Percentiles rank a stretch among this genome's conserved stretches.
phyloP scores from a whole-genome alignment of 2,113 vertebrate species.

The Tursiops truncatus region DNA sequence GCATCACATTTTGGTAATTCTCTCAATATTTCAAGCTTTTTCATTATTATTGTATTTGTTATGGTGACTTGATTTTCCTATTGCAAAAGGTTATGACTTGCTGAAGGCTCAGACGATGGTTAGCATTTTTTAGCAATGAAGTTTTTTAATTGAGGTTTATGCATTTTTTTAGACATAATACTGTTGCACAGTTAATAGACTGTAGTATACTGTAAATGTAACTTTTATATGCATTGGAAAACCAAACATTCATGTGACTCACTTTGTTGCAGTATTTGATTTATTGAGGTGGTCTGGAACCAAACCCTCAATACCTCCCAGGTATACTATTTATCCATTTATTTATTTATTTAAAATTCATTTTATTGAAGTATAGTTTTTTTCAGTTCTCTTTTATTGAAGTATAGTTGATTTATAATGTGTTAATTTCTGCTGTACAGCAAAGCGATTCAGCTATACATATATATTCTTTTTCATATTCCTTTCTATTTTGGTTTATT shows the following conservation, averaged over 20 bases:
- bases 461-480: not conserved
- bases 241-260: not conserved
- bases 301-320: not conserved
- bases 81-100: not conserved
- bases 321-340: not conserved
- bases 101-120: not conserved
- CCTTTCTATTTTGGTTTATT: not conserved
- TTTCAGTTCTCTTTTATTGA: not conserved
- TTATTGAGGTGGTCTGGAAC: not conserved
- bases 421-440: not conserved
- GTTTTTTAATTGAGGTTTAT: not conserved
- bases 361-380: not conserved
- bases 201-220: not conserved
- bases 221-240: not conserved
- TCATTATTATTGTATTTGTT: not conserved
- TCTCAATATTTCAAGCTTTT: not conserved
- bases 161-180: not conserved
- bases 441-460: not conserved
- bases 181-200: not conserved
- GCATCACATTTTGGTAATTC: not conserved
- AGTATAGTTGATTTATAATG: not conserved
- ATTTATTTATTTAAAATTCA: not conserved
- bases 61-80: not conserved
- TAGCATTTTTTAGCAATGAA: not conserved
- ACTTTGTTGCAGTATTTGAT: not conserved